These are phyloP conservation scores for Tinamus major DNA, from an alignment of 2,797 vertebrate genomes.

Conservation along the genomic window DNA sequence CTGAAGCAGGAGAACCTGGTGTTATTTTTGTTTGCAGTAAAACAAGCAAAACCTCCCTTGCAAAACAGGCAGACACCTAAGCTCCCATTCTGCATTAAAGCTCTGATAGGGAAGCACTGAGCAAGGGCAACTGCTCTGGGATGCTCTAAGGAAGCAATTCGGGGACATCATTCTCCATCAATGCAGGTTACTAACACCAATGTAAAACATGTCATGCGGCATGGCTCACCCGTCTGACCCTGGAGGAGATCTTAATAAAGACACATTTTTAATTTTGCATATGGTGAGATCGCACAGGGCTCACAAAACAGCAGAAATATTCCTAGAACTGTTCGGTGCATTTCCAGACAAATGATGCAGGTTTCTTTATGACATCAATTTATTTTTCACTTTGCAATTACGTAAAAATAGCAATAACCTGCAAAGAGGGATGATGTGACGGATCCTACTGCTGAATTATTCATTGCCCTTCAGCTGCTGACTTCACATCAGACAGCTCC, in stretches of 20 bases:
- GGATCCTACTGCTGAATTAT: constrained; percentile 78
- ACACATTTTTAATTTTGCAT: constrained; percentile 70
- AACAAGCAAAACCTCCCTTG: not conserved
- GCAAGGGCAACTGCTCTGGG: not conserved
- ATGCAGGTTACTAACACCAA: constrained; percentile 10
- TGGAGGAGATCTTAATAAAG: constrained; percentile 55
- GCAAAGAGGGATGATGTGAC: constrained; percentile 75
- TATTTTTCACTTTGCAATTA: constrained; percentile 82
- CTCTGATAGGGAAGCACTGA: not conserved
- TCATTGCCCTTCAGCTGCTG: constrained; percentile 79
- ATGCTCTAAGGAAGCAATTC: constrained; percentile 25
- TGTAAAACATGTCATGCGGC: not conserved
- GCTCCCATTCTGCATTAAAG: not conserved
- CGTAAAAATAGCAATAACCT: constrained; percentile 78
- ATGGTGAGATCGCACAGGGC: constrained; percentile 11
- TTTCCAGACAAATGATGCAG: constrained; percentile 71
- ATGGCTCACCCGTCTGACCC: constrained; percentile 25
- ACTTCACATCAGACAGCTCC: constrained; percentile 78
- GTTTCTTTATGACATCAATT: constrained; percentile 81
- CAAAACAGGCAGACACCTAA: not conserved
- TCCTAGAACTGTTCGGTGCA: constrained; percentile 48
- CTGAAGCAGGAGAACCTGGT: not conserved
- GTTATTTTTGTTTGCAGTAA: not conserved
- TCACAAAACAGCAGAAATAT: constrained; percentile 47
- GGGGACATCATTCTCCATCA: constrained; percentile 2